Conservation (phyloP, 2,888 invertebrate genomes). For the Lymantria dispar region DNA sequence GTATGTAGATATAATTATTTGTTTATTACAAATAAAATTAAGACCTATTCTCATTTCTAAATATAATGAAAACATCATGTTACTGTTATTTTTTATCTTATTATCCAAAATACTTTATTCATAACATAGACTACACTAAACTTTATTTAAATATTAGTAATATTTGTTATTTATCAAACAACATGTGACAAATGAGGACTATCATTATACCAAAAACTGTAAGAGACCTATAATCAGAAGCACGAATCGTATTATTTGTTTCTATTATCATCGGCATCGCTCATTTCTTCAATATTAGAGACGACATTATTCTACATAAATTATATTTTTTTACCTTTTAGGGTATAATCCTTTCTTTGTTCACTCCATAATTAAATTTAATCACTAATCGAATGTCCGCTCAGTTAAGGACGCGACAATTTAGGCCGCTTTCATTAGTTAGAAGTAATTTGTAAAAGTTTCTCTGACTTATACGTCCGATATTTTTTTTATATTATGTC, state of each 20-base stretch:
- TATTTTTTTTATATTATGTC: slow-evolving; percentile 33
- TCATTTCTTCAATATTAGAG: slow-evolving; percentile 10
- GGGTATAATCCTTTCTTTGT: slow-evolving; percentile 69
- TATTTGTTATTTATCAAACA: slow-evolving; percentile 6
- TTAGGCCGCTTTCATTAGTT: slow-evolving; percentile 31
- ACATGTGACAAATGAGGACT: slow-evolving; percentile 19
- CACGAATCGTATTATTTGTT: slow-evolving; percentile 23
- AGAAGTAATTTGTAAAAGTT: slow-evolving; percentile 26
- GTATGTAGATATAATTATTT: no score
- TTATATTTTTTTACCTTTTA: slow-evolving; percentile 57
- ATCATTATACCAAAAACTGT: slow-evolving; percentile 22
- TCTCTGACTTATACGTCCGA: slow-evolving; percentile 21
- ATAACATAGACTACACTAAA: neutral
- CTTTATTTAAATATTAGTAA: slow-evolving; percentile 3
- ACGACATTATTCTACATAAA: slow-evolving; percentile 16
- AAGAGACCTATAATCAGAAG: slow-evolving; percentile 11
- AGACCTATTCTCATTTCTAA: no score
- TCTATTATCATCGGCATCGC: slow-evolving; percentile 23
- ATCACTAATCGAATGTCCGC: slow-evolving; percentile 57
- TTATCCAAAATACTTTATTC: neutral
- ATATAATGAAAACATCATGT: no score
- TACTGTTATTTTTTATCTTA: no score
- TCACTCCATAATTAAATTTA: slow-evolving; percentile 68
- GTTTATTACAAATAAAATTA: no score
- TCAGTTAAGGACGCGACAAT: slow-evolving; percentile 27